Evolutionary conservation across 2,888 invertebrate species (phyloP), one percentile per base, ranked within the genome.

Genomic region (Parapristionchus giblindavisi): DNA sequence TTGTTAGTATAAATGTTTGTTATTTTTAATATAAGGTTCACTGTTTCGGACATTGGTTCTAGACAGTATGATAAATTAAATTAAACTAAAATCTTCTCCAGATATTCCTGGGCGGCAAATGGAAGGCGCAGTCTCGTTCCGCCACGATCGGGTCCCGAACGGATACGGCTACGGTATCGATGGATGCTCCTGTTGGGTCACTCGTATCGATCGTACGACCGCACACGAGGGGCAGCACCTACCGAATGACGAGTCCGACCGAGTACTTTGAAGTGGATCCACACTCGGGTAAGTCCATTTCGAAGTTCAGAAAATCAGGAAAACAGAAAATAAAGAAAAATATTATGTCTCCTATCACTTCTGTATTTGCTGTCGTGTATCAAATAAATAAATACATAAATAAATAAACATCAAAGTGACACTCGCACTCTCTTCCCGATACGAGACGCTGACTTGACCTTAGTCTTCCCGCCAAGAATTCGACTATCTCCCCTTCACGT

Each of bases 101-200:
- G 70, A 54, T 70, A 11, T 68, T 68, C 52, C 6, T 70, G 3
- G 70, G 54, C 14, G n/a, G 14, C 38, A 54, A 29, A 17, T 66
- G 66, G 51, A 51, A 29, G 29, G 5, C 48, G 14, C 48, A 21
- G 58, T 66, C 51, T 8, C 40, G 27, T 27, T 27, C 27, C 3
- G 6, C 43, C 63, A 27, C 48, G 24, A 2, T 66, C 66, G 1
- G 27, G 32, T 66, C 51, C 21, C 4, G 27, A 6, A 51, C 51
- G 21, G n/a, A 51, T 51, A 34, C 48, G 8, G 29, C 70, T 24
- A 43, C 72, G 43, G 24, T 72, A 6, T 24, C 43, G 21, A 43
- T 43, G 34, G 60, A 58, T 32, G 29, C 72, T 43, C 72, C 72
- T 1, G 24, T 72, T n/a, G 72, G 48, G 29, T 71, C 71, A 4